Percentiles rank a stretch among this genome's conserved stretches.
Conservation (phyloP, 2,113 vertebrate genomes). For the Gasterosteus aculeatus region DNA sequence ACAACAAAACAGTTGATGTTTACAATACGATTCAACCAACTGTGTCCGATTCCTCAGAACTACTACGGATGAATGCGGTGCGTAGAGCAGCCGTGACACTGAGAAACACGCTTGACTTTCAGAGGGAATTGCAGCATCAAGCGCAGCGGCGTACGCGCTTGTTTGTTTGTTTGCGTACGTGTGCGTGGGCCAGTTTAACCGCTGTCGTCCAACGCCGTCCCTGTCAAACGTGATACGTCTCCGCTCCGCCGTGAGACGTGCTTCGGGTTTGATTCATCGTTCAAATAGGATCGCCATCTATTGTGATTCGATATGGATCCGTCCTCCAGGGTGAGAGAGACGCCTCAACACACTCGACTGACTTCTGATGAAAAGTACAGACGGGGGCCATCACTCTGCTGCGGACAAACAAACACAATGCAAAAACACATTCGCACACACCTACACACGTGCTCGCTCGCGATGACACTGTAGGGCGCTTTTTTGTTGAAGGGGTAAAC, state of each 20-base stretch:
- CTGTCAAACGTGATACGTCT: constrained; percentile 69
- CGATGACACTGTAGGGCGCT: constrained; percentile 31
- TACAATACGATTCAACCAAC: constrained; percentile 25
- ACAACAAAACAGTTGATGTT: constrained; percentile 14
- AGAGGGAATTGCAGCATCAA: constrained; percentile 8
- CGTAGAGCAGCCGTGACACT: constrained; percentile 15
- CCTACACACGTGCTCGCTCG: constrained; percentile 12
- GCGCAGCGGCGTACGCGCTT: background rate
- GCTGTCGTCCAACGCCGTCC: constrained; percentile 48
- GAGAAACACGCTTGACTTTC: constrained; percentile 27
- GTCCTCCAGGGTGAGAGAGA: constrained; percentile 62
- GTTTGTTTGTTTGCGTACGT: constrained; percentile 5
- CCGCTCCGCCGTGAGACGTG: constrained; percentile 48
- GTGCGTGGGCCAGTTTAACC: constrained; percentile 25
- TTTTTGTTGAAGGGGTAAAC: constrained; percentile 49
- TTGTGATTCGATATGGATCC: constrained; percentile 72
- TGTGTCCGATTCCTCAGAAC: background rate
- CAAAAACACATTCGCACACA: constrained; percentile 15
- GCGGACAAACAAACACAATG: constrained; percentile 59
- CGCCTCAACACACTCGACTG: constrained; percentile 69
- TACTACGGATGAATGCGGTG: constrained; percentile 16
- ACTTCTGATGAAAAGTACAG: constrained; percentile 74
- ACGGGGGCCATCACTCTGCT: constrained; percentile 66
- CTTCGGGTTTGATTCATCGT: constrained; percentile 74
- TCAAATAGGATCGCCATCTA: constrained; percentile 70